These are phyloP conservation scores for Mimumesa dahlbomi DNA, from an alignment of 2,888 invertebrate species.

Conservation along the genomic window DNA sequence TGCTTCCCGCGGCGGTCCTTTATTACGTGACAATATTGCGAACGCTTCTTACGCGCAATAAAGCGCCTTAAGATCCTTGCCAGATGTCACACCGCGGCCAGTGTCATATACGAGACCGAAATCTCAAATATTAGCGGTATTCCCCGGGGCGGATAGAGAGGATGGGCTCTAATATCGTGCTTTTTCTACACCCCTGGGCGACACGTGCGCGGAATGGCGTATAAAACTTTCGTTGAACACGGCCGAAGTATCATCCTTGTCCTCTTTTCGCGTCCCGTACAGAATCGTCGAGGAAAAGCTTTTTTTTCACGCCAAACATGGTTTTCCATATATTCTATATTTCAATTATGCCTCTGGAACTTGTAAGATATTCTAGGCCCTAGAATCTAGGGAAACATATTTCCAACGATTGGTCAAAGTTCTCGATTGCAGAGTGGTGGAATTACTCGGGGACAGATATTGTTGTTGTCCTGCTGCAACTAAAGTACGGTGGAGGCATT, in stretches of 20 bases:
- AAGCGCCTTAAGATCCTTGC: constrained; percentile 70
- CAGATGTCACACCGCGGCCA: constrained; percentile 74
- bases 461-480: no score
- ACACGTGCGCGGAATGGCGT: constrained; percentile 74
- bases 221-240: constrained; percentile 17
- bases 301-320: no score
- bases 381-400: no score
- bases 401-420: no score
- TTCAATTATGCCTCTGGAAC: no score
- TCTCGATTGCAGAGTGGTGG: no score
- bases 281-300: no score
- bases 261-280: no score
- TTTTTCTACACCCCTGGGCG: constrained; percentile 55
- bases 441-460: no score
- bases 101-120: constrained; percentile 71
- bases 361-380: no score
- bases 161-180: constrained; percentile 61
- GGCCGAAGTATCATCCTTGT: constrained; percentile 10
- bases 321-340: no score
- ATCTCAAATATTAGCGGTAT: constrained; percentile 75
- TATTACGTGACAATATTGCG: constrained; percentile 70
- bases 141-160: constrained; percentile 44
- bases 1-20: constrained; percentile 53
- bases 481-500: no score
- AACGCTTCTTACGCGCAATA: constrained; percentile 68